phyloP scores from a whole-genome alignment of 2,113 vertebrate genomes.

The Megaptera novaeangliae region DNA sequence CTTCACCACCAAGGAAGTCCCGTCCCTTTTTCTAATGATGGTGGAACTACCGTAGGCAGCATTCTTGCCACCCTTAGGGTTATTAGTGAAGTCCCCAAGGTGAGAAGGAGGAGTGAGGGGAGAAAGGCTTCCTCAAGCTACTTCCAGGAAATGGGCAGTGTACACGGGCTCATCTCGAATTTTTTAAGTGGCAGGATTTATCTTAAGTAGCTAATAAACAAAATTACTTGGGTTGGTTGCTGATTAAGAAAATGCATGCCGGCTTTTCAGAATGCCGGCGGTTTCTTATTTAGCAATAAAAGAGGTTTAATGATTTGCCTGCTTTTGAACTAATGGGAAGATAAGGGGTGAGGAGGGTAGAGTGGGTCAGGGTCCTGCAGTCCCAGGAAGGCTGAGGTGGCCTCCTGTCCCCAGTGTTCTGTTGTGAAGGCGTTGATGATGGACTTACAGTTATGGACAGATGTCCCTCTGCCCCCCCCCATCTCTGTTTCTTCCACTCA shows the following conservation, averaged over 20 bases:
- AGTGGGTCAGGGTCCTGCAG: not conserved
- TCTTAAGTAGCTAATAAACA: slow-evolving; percentile 43
- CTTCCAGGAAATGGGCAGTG: not conserved
- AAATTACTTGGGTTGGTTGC: slow-evolving; percentile 28
- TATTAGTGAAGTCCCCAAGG: no score
- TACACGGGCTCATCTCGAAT: not conserved
- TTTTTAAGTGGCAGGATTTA: slow-evolving; percentile 36
- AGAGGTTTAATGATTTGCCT: not conserved
- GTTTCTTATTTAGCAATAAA: slow-evolving; percentile 46
- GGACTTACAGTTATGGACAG: not conserved
- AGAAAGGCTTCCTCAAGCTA: not conserved
- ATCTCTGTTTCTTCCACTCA: not conserved
- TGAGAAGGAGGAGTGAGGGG: not conserved
- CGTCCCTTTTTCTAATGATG: not conserved
- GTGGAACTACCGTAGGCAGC: not conserved
- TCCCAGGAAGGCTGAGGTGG: not conserved
- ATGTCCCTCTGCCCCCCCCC: not conserved
- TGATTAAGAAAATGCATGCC: slow-evolving; percentile 34
- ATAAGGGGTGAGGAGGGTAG: not conserved
- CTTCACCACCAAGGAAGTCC: no score
- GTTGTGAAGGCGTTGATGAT: not conserved
- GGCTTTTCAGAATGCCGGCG: slow-evolving; percentile 9
- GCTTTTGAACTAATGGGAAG: slow-evolving; percentile 6
- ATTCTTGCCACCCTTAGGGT: not conserved
- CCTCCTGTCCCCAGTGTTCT: not conserved